Percentiles rank a stretch among this genome's conserved stretches.
Evolutionary conservation across 2,888 invertebrate species (phyloP).

Genomic region (Chrysina gloriosa): DNA sequence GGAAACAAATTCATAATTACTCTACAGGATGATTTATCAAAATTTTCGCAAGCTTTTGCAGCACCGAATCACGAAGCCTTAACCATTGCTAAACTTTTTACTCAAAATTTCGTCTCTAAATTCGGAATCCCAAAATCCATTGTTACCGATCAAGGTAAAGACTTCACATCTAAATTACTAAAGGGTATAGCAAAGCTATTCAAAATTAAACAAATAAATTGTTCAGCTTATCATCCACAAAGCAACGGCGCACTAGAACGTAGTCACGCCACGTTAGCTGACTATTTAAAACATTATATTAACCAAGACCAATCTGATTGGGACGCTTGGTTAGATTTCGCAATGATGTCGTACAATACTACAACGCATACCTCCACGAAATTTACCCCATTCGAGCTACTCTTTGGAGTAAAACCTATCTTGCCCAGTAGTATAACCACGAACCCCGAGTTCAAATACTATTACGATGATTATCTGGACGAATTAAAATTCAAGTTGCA

Average conservation of each 20-base stretch:
- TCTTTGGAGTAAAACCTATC: conserved; percentile 48
- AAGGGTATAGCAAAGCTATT: conserved; percentile 52
- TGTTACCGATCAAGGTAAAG: conserved; percentile 53
- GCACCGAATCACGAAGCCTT: conserved; percentile 54
- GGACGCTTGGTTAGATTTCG: conserved; percentile 54
- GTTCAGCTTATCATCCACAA: conserved; percentile 54
- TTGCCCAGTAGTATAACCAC: conserved; percentile 46
- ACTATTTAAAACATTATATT: too few relatives aligned
- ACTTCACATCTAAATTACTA: conserved; percentile 52
- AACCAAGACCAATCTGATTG: conserved; percentile 53
- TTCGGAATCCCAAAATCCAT: conserved; percentile 54
- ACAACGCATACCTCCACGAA: conserved; percentile 49
- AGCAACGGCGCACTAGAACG: conserved; percentile 56
- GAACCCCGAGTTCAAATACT: conserved; percentile 51
- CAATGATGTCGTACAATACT: conserved; percentile 53
- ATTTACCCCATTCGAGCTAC: conserved; percentile 51
- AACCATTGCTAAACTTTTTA: conserved; percentile 52
- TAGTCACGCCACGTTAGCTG: conserved; percentile 54
- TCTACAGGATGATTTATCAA: conserved; percentile 56
- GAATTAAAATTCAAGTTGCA: conserved; percentile 48
- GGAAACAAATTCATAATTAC: conserved; percentile 53
- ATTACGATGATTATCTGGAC: conserved; percentile 50
- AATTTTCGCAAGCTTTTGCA: conserved; percentile 53
- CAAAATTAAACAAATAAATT: conserved; percentile 52
- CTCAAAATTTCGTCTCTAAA: conserved; percentile 49